These are phyloP conservation scores for Morone saxatilis DNA, from an alignment of 2,113 vertebrate genomes.

Conservation along the genomic window DNA sequence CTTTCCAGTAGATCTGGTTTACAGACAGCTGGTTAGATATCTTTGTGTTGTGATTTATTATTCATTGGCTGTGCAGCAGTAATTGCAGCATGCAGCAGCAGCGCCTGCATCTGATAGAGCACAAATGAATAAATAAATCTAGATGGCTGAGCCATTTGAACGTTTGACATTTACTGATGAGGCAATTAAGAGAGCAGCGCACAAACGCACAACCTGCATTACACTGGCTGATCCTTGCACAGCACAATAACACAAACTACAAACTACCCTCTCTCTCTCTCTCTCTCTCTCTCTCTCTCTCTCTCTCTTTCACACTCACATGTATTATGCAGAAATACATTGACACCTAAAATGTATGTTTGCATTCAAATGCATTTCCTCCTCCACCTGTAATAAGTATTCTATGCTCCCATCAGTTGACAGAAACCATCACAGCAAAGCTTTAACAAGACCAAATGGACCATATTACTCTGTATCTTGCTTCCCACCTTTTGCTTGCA, in stretches of 20 bases:
- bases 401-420: no score
- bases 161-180: conserved; percentile 84
- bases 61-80: conserved; percentile 71
- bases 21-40: conserved; percentile 53
- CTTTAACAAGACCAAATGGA: conserved; percentile 5
- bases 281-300: background rate
- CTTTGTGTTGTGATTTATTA: conserved; percentile 79
- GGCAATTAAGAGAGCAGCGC: conserved; percentile 77
- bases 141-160: conserved; percentile 71
- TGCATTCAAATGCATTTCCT: no score
- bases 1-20: conserved; percentile 48
- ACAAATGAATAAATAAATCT: conserved; percentile 81
- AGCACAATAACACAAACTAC: conserved; percentile 6
- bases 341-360: background rate
- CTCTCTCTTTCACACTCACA: background rate
- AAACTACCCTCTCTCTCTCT: background rate
- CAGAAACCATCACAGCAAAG: background rate
- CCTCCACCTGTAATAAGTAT: background rate
- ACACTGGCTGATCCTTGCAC: conserved; percentile 23
- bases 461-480: background rate
- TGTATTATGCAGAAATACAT: conserved; percentile 16
- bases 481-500: background rate
- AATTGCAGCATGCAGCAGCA: conserved; percentile 71
- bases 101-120: conserved; percentile 72
- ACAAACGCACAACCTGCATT: conserved; percentile 51